Conservation (phyloP, 2,113 vertebrate species). For the Notiomystis cincta region DNA sequence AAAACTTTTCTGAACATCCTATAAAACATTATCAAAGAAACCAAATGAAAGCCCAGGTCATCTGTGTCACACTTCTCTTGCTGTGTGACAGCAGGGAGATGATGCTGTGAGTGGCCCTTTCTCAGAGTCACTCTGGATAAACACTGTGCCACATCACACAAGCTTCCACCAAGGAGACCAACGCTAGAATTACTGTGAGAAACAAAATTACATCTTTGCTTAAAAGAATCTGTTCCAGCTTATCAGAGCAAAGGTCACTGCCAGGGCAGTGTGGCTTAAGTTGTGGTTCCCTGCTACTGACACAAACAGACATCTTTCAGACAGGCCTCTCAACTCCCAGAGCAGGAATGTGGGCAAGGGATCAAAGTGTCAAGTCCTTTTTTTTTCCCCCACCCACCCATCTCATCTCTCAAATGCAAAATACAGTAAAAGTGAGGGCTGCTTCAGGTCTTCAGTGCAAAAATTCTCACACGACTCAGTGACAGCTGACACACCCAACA, state of each 20-base stretch:
- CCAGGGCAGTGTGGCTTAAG: background rate
- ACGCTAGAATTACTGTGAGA: background rate
- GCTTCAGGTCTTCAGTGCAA: background rate
- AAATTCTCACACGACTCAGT: background rate
- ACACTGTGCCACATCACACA: background rate
- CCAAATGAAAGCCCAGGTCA: background rate
- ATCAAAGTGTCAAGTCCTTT: background rate
- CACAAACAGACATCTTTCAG: background rate
- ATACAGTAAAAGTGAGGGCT: background rate
- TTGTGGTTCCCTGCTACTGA: background rate
- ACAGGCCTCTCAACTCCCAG: background rate
- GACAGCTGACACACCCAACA: background rate
- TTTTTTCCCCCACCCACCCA: too few relatives aligned
- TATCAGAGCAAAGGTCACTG: slow-evolving; percentile 16
- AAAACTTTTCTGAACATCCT: background rate
- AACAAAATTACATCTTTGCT: slow-evolving; percentile 19
- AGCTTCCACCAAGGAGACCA: background rate
- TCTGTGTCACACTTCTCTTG: background rate
- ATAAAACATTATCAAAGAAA: background rate
- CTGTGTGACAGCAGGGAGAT: background rate
- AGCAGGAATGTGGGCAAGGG: background rate
- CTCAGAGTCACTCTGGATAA: background rate
- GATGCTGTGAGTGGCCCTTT: background rate
- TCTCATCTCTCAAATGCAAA: background rate
- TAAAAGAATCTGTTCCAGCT: background rate